phyloP scores from a whole-genome alignment of 2,888 invertebrate species.

The Drosophila kanekoi region DNA sequence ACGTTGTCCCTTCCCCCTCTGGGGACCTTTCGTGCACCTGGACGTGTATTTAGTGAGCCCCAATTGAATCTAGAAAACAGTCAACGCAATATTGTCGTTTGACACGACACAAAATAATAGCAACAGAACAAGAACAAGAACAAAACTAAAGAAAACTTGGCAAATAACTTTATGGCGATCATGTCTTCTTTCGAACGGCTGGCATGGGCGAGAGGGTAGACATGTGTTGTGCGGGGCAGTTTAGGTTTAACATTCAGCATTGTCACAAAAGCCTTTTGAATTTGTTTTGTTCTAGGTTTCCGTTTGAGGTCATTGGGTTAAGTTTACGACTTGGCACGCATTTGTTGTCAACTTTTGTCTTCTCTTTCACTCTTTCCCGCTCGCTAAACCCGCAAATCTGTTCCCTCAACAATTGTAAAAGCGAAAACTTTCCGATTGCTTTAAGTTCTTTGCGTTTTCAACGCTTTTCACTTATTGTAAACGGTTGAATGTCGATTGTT shows the following conservation, averaged over 20 bases:
- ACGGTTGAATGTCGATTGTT: not conserved
- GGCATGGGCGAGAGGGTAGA: not conserved
- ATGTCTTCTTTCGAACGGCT: not conserved
- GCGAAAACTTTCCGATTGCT: conserved; percentile 23
- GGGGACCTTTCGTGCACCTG: not conserved
- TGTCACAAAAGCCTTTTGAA: conserved; percentile 47
- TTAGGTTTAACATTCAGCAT: conserved; percentile 42
- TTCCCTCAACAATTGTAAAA: not conserved
- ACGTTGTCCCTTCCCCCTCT: not conserved
- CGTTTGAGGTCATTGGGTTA: conserved; percentile 71
- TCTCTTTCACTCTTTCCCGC: not conserved
- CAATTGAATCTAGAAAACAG: conserved; percentile 67
- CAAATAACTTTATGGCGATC: conserved; percentile 47
- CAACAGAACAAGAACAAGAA: conserved; percentile 23
- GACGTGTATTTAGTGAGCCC: conserved; percentile 5
- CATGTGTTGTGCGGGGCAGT: not conserved
- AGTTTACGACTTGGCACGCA: conserved; percentile 71
- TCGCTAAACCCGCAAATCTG: conserved; percentile 15
- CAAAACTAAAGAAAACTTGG: conserved; percentile 21
- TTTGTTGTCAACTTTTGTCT: conserved; percentile 45
- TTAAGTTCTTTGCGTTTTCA: conserved; percentile 11
- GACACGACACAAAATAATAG: conserved; percentile 59
- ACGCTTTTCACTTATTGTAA: not conserved
- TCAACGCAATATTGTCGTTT: conserved; percentile 73
- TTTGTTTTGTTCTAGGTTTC: conserved; percentile 33